These are phyloP conservation scores for Norana najaformis DNA, from an alignment of 2,888 invertebrate genomes.

Conservation along the genomic window DNA sequence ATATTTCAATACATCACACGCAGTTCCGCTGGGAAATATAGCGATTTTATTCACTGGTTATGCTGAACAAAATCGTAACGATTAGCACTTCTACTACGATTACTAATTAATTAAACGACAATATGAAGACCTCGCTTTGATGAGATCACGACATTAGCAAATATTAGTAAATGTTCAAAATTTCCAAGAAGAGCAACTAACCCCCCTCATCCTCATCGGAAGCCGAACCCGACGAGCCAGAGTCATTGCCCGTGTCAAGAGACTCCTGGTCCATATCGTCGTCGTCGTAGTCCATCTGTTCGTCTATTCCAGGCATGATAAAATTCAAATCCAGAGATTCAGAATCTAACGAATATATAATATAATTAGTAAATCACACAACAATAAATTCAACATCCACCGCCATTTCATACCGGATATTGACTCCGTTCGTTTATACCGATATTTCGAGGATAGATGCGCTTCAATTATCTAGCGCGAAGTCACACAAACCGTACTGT, in stretches of 20 bases:
- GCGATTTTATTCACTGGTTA: not conserved
- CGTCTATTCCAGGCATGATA: conserved; percentile 16
- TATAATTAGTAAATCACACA: not conserved
- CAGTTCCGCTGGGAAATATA: too few species aligned
- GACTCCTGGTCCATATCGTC: conserved; percentile 23
- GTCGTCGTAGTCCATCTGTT: conserved; percentile 20
- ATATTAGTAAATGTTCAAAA: not conserved
- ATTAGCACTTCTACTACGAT: not conserved
- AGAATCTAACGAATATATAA: not conserved
- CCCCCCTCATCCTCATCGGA: conserved; percentile 19
- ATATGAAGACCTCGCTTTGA: not conserved
- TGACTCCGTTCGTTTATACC: not conserved
- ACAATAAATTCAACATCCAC: not conserved
- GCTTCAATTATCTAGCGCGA: not conserved
- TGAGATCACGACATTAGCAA: not conserved
- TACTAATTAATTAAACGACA: not conserved
- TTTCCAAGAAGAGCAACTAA: not conserved
- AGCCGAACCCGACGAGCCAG: not conserved
- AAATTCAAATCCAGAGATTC: not conserved
- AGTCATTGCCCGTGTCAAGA: conserved; percentile 8
- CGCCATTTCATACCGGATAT: conserved; percentile 6
- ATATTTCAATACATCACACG: too few species aligned
- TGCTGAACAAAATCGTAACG: not conserved
- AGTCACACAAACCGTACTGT: not conserved
- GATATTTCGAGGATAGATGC: not conserved